Conservation (phyloP, 2,113 vertebrate species). For the Sorex araneus region DNA sequence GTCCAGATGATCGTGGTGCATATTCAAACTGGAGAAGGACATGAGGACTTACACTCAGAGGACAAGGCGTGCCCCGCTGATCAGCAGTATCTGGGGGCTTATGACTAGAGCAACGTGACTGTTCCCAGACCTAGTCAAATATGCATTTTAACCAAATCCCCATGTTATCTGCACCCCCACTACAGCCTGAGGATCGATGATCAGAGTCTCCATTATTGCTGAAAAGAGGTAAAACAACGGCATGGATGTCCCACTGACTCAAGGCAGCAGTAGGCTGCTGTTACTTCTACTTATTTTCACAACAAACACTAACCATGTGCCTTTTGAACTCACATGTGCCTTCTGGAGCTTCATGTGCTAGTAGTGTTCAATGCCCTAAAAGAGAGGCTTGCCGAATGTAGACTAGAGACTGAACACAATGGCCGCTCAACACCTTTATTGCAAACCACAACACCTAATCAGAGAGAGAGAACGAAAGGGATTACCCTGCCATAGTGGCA, state of each 20-base stretch:
- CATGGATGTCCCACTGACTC: background rate
- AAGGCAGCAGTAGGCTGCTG: background rate
- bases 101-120: background rate
- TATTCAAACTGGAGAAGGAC: constrained; percentile 19
- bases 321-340: background rate
- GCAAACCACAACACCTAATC: too few relatives aligned
- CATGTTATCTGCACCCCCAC: background rate
- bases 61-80: background rate
- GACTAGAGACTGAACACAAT: too few relatives aligned
- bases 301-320: background rate
- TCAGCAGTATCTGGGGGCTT: background rate
- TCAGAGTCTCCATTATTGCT: background rate
- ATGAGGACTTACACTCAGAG: background rate
- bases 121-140: background rate
- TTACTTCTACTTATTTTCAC: constrained; percentile 26
- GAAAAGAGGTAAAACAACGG: constrained; percentile 35
- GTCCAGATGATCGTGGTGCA: background rate
- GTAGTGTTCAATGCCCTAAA: background rate
- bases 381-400: too few relatives aligned
- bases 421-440: too few relatives aligned
- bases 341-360: background rate
- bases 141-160: background rate
- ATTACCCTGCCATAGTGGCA: too few relatives aligned
- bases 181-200: background rate
- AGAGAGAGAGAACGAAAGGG: too few relatives aligned